Percentiles rank a stretch among this genome's conserved stretches.
Conservation (phyloP, 2,888 invertebrate species). For the Sinodicranocentrus sp. region DNA sequence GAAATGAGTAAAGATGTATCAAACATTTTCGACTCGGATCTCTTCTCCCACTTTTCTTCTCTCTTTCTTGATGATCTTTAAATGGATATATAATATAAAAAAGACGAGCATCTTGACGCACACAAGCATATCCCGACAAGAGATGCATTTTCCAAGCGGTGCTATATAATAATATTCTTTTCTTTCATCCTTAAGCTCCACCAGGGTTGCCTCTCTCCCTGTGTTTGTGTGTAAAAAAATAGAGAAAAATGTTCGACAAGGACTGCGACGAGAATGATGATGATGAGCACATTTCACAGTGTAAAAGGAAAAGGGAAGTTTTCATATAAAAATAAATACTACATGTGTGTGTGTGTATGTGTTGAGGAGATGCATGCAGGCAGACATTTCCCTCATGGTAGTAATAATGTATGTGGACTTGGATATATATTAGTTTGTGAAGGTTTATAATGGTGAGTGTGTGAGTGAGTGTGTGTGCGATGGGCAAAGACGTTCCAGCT, state of each 20-base stretch:
- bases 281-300: slow-evolving; percentile 68
- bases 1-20: slow-evolving; percentile 62
- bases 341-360: background rate
- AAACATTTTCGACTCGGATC: slow-evolving; percentile 35
- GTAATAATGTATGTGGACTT: background rate
- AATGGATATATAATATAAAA: slow-evolving; percentile 4
- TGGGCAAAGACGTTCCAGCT: slow-evolving; percentile 76
- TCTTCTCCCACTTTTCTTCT: slow-evolving; percentile 42
- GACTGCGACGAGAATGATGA: slow-evolving; percentile 30
- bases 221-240: background rate
- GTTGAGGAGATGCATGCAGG: too few relatives aligned
- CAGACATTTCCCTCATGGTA: background rate
- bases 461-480: slow-evolving; percentile 48
- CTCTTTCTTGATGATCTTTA: slow-evolving; percentile 36
- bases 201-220: too few relatives aligned
- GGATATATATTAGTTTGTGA: slow-evolving; percentile 23
- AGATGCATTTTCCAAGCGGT: too few relatives aligned
- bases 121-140: too few relatives aligned
- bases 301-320: background rate
- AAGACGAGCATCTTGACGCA: too few relatives aligned
- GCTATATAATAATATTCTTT: too few relatives aligned
- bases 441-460: slow-evolving; percentile 24
- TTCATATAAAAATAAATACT: slow-evolving; percentile 13
- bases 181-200: too few relatives aligned
- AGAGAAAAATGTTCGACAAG: background rate